Conservation (phyloP, 30 jellyfish, hydroid and myxozoan genomes). For the Pseudorhiza aurosa region DNA sequence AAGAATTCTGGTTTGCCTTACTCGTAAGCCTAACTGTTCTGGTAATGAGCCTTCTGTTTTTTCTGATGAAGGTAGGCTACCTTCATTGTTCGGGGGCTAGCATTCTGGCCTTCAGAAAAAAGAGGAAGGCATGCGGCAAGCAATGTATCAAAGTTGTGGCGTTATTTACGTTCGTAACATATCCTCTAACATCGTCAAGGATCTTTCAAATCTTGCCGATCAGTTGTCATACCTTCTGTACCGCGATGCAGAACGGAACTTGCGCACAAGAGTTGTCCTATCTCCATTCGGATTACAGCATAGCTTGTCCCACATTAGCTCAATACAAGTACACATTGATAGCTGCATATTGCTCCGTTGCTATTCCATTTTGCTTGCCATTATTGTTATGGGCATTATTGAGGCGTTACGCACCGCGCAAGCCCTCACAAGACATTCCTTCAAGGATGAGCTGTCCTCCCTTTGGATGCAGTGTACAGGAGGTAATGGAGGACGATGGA, state of each 20-base stretch:
- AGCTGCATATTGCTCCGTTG: not conserved
- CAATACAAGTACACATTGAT: not conserved
- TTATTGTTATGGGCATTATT: not conserved
- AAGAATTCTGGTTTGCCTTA: conserved; percentile 35
- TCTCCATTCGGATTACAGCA: conserved; percentile 35
- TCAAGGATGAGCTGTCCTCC: not conserved
- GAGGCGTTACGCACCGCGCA: not conserved
- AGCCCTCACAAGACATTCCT: not conserved
- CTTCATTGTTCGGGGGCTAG: not conserved
- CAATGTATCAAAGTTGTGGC: not conserved
- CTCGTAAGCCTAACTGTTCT: conserved; percentile 12
- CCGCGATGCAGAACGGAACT: not conserved
- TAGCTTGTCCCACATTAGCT: conserved; percentile 4
- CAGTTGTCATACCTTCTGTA: conserved; percentile 23
- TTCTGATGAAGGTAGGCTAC: not conserved
- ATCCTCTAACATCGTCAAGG: conserved; percentile 32
- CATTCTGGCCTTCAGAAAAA: not conserved
- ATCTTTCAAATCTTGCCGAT: conserved; percentile 29
- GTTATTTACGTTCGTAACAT: not conserved
- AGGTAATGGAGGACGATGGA: not conserved
- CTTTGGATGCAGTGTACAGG: not conserved
- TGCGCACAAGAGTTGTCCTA: conserved; percentile 15
- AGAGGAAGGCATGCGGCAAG: not conserved
- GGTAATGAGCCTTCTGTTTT: not conserved
- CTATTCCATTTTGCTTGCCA: conserved; percentile 35